Conservation (phyloP, 1,140 invertebrate species). For the Atta colombica region DNA sequence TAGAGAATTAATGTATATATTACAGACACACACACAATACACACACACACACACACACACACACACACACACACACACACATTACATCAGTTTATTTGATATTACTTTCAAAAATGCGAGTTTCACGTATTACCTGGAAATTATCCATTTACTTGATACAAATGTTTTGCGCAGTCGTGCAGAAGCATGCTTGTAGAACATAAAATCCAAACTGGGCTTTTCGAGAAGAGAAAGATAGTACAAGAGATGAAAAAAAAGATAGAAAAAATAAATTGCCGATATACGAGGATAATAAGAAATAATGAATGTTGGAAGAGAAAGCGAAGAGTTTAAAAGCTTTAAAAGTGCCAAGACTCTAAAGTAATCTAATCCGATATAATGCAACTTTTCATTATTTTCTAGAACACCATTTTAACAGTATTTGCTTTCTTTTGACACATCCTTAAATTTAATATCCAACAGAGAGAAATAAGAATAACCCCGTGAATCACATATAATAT, state of each 20-base stretch:
- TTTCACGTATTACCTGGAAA: background rate
- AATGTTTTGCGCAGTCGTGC: constrained; percentile 20
- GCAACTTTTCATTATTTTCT: background rate
- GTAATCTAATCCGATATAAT: background rate
- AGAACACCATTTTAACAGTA: background rate
- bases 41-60: too few relatives aligned
- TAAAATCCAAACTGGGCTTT: constrained; percentile 5
- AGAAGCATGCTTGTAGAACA: constrained; percentile 11
- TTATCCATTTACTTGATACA: constrained; percentile 2
- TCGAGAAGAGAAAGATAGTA: background rate
- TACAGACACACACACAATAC: too few relatives aligned
- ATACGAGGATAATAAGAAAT: background rate
- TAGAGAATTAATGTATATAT: background rate
- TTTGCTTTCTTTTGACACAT: background rate
- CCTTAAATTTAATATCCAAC: background rate
- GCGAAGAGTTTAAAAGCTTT: background rate
- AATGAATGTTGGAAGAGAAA: background rate
- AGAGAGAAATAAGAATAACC: background rate
- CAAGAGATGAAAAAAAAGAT: background rate
- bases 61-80: too few relatives aligned
- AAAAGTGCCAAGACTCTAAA: background rate
- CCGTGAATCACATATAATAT: constrained; percentile 2
- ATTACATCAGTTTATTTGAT: background rate
- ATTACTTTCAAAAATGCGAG: constrained; percentile 11
- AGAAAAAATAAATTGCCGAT: background rate